A percentile compares a stretch with the other conserved stretches of the same genome.
Evolutionary conservation across 2,888 invertebrate genomes (phyloP).

Genomic region (Liodrosophila aerea): DNA sequence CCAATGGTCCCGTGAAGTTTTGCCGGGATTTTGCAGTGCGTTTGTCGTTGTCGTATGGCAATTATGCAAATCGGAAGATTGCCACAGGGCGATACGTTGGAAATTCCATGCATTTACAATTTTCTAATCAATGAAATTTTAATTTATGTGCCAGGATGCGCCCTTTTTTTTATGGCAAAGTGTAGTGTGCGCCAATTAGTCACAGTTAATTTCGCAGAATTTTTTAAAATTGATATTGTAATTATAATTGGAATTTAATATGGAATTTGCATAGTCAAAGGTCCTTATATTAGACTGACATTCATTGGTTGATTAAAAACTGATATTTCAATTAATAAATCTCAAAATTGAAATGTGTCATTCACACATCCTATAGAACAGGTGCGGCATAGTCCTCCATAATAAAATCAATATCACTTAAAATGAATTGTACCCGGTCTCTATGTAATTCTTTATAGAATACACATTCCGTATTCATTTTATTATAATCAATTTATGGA

Average conservation of each 20-base stretch:
- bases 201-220: neutral
- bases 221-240: constrained; percentile 3
- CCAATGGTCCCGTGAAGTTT: no score
- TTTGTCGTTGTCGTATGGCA: constrained; percentile 56
- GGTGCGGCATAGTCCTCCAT: neutral
- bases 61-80: constrained; percentile 80
- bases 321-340: constrained; percentile 58
- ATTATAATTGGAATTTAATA: constrained; percentile 10
- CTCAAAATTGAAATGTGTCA: constrained; percentile 51
- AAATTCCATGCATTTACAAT: constrained; percentile 81
- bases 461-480: constrained; percentile 46
- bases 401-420: constrained; percentile 40
- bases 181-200: constrained; percentile 7
- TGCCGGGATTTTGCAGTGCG: constrained; percentile 47
- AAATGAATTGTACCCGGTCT: constrained; percentile 5
- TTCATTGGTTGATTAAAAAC: constrained; percentile 35
- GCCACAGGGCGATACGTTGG: constrained; percentile 64
- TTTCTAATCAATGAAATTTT: constrained; percentile 81
- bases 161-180: neutral
- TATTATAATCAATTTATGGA: constrained; percentile 52
- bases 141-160: constrained; percentile 71
- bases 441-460: constrained; percentile 17
- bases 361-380: constrained; percentile 23
- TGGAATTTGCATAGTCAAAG: neutral
- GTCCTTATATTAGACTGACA: constrained; percentile 1